Base-by-base conservation (phyloP, 2,797 vertebrate species). In the Typhlichthys subterraneus region DNA sequence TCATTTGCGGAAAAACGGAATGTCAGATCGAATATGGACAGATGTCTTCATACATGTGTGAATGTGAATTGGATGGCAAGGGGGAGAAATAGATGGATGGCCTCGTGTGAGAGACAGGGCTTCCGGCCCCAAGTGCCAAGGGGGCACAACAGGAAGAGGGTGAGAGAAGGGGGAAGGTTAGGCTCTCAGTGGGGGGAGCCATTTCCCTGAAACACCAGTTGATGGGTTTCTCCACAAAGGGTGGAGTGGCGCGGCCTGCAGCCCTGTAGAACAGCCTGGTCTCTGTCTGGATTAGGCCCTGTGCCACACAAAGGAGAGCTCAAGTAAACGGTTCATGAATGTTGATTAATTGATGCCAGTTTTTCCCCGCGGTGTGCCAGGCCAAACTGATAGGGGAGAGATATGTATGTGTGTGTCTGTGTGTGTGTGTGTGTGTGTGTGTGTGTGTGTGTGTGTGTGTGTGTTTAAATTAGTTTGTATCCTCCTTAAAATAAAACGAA, bases 311-410 rank as follows among this genome's bases (percentile, higher is more conserved):
- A 93, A 92, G 79, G 89, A 70, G 88, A 90, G 90, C 91, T 91
- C 88, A 89, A 93, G 91, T 92, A 92, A 93, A 93, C 92, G 89
- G 88, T 91, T 91, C 90, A 93, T 94, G 93, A 94, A 94, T 94
- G 90, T 91, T 93, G 93, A 94, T 93, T 94, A 92, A 93, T 93
- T 93, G 91, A 92, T 90, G 91, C 91, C 90, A 91, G 92, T 93
- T 93, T 91, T 92, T 38, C 33, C 33, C 73, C 89, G 85, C 90
- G 85, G 88, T 86, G 90, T 91, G 90, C 88, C 89, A 92, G 90
- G 89, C 33, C 91, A 90, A 90, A 92, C 88, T 90, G 82, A 77
- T 86, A 74, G 75, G 80, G 81, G 79, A 75, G 71, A 76, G 65
- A 79, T 67, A 74, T 72, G 70, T 13, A 68, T 66, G 57, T 72